These are phyloP conservation scores for Eulithis testata DNA, from an alignment of 2,888 invertebrate species.

Conservation along the genomic window DNA sequence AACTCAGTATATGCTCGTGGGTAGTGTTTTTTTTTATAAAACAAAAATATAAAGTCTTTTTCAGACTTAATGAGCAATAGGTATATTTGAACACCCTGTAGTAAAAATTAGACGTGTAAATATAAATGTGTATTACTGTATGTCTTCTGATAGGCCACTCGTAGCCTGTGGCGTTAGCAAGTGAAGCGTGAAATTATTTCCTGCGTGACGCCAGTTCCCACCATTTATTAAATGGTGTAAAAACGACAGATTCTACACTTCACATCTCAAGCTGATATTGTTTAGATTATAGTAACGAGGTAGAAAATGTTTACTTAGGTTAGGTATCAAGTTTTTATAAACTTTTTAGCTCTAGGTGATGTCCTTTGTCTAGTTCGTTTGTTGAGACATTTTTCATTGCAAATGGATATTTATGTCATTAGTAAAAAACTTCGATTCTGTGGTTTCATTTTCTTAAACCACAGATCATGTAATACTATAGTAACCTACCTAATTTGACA, in stretches of 20 bases:
- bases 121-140: slow-evolving; percentile 14
- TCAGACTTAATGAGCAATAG: too few species aligned
- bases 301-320: neutral
- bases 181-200: slow-evolving; percentile 75
- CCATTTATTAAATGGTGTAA: slow-evolving; percentile 47
- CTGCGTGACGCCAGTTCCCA: slow-evolving; percentile 53
- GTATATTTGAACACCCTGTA: too few species aligned
- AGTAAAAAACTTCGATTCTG: neutral
- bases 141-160: slow-evolving; percentile 17
- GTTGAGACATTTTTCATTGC: neutral
- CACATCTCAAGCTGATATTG: slow-evolving; percentile 8
- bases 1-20: too few species aligned
- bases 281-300: slow-evolving; percentile 12
- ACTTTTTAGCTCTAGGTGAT: neutral
- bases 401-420: neutral
- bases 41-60: too few species aligned
- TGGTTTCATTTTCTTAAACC: too few species aligned
- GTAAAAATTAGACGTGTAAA: too few species aligned
- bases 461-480: too few species aligned
- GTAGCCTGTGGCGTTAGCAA: slow-evolving; percentile 46
- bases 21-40: neutral
- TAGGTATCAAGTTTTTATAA: neutral
- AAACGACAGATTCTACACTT: slow-evolving; percentile 48
- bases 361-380: neutral
- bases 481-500: too few species aligned